A percentile compares a stretch with the other conserved stretches of the same genome.
Evolutionary conservation across 2,113 vertebrate species (phyloP).

Genomic region (Vidua chalybeata): DNA sequence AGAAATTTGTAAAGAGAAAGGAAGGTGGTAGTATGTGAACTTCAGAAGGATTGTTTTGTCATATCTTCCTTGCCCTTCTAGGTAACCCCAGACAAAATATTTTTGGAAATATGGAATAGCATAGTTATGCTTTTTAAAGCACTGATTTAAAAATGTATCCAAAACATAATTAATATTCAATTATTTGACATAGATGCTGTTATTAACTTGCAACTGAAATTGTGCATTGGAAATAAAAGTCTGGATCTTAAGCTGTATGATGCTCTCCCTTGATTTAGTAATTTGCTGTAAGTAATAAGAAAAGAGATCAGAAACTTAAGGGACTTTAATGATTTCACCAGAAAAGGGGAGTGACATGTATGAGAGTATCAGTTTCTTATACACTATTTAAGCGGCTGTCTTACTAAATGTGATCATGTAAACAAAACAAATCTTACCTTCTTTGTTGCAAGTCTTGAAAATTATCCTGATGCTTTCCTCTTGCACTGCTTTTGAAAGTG

Average conservation of each 20-base stretch:
- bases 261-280: background rate
- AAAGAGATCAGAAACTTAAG: background rate
- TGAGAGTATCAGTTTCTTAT: background rate
- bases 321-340: background rate
- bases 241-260: background rate
- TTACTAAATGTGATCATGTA: background rate
- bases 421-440: background rate
- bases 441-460: background rate
- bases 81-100: background rate
- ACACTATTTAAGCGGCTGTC: background rate
- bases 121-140: background rate
- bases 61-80: background rate
- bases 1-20: background rate
- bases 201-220: background rate
- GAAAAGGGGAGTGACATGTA: background rate
- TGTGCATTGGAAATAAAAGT: background rate
- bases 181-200: background rate
- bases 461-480: background rate
- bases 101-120: background rate
- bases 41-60: background rate
- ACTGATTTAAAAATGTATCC: background rate
- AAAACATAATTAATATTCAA: background rate
- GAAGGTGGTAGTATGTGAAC: background rate
- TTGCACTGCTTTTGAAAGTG: background rate
- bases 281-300: background rate